Conservation (phyloP, 1,140 invertebrate genomes). For the Nasonia vitripennis region DNA sequence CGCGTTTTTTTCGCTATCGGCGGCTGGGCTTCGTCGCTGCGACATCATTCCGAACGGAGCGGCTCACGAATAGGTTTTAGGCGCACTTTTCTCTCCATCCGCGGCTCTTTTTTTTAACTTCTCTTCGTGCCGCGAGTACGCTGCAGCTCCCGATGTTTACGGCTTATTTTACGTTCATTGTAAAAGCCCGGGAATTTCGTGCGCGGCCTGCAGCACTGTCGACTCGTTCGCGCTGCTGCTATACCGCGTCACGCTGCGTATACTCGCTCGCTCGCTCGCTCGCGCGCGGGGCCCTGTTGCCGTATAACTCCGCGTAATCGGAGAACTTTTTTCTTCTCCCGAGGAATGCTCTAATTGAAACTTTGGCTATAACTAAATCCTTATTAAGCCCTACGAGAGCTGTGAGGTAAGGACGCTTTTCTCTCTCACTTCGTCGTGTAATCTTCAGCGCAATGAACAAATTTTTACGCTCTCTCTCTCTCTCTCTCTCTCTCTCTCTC, state of each 20-base stretch:
- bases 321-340: neutral
- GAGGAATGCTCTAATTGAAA: neutral
- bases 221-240: neutral
- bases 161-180: slow-evolving; percentile 31
- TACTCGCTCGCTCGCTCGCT: neutral
- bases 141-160: slow-evolving; percentile 9
- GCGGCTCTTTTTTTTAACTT: neutral
- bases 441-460: neutral
- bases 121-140: neutral
- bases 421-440: neutral
- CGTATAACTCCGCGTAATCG: neutral
- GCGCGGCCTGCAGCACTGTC: neutral
- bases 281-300: neutral
- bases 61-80: neutral
- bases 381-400: neutral
- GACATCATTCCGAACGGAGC: neutral
- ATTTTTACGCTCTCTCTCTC: neutral
- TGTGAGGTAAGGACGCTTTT: neutral
- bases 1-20: neutral
- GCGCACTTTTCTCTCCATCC: neutral
- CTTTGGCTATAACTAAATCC: slow-evolving; percentile 13
- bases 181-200: slow-evolving; percentile 9
- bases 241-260: slow-evolving; percentile 1
- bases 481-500: no score
- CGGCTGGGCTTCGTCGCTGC: neutral